phyloP scores from a whole-genome alignment of 2,797 vertebrate species.

The Sebastes taczanowskii region DNA sequence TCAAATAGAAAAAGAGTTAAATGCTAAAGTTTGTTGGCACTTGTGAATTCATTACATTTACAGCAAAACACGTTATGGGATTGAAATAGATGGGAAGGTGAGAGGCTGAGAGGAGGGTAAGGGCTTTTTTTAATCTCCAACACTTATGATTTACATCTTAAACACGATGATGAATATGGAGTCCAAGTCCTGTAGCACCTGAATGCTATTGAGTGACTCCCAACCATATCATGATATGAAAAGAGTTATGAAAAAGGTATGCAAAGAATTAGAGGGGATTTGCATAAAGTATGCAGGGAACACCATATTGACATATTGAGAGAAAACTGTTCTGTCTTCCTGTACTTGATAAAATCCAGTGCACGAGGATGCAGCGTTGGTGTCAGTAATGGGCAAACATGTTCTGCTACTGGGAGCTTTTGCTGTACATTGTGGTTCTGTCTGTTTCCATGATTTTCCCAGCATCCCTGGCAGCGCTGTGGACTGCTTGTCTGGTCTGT shows the following conservation, averaged over 20 bases:
- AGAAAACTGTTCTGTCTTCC: background rate
- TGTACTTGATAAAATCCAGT: background rate
- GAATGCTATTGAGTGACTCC: background rate
- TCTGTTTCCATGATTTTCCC: conserved; percentile 34
- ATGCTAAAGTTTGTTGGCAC: background rate
- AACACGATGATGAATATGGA: background rate
- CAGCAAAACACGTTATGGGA: background rate
- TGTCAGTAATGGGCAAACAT: background rate
- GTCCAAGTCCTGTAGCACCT: background rate
- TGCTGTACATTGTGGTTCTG: conserved; percentile 22
- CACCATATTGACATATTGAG: background rate
- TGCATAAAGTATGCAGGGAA: background rate
- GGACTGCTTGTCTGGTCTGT: conserved; percentile 36
- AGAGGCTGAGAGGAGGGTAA: background rate
- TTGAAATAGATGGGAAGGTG: background rate
- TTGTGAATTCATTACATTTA: background rate
- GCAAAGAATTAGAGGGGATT: background rate
- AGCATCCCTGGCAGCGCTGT: conserved; percentile 16
- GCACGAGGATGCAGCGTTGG: background rate
- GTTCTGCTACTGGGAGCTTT: conserved; percentile 3
- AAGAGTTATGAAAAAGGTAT: background rate
- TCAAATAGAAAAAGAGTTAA: background rate
- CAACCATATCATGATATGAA: background rate
- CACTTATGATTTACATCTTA: background rate
- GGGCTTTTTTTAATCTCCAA: background rate